Conservation (phyloP, 2,888 invertebrate species). For the Drosophila kanekoi region DNA sequence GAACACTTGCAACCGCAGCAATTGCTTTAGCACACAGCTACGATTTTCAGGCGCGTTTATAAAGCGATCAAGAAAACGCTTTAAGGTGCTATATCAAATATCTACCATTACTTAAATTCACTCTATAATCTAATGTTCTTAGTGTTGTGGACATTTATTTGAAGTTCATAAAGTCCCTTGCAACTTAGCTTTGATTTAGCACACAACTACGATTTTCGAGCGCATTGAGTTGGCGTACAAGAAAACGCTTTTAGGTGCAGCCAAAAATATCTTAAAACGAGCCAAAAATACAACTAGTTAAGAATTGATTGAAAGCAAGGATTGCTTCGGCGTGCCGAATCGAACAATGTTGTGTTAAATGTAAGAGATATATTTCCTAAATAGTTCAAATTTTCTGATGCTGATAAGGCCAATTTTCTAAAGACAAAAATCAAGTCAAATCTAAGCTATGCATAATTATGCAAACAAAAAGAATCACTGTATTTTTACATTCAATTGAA, state of each 20-base stretch:
- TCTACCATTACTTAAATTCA: neutral
- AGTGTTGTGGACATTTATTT: slow-evolving; percentile 41
- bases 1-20: slow-evolving; percentile 41
- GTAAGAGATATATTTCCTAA: neutral
- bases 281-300: neutral
- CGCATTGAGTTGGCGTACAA: slow-evolving; percentile 53
- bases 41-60: slow-evolving; percentile 56
- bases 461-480: slow-evolving; percentile 41
- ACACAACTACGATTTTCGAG: slow-evolving; percentile 75
- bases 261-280: neutral
- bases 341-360: neutral
- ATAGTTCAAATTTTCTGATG: slow-evolving; percentile 3
- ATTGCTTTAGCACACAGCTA: slow-evolving; percentile 57
- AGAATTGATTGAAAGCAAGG: neutral
- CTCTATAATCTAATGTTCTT: slow-evolving; percentile 34
- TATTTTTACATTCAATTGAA: slow-evolving; percentile 47
- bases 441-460: slow-evolving; percentile 45
- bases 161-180: slow-evolving; percentile 52
- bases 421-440: slow-evolving; percentile 23
- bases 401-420: slow-evolving; percentile 14
- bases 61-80: slow-evolving; percentile 71
- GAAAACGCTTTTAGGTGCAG: slow-evolving; percentile 67
- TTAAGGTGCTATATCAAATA: slow-evolving; percentile 60
- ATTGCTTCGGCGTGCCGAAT: slow-evolving; percentile 30
- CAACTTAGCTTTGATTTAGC: slow-evolving; percentile 63